A percentile compares a stretch with the other conserved stretches of the same genome.
Evolutionary conservation across 2,888 invertebrate genomes (phyloP).

Genomic region (Rhyacophila evoluta): DNA sequence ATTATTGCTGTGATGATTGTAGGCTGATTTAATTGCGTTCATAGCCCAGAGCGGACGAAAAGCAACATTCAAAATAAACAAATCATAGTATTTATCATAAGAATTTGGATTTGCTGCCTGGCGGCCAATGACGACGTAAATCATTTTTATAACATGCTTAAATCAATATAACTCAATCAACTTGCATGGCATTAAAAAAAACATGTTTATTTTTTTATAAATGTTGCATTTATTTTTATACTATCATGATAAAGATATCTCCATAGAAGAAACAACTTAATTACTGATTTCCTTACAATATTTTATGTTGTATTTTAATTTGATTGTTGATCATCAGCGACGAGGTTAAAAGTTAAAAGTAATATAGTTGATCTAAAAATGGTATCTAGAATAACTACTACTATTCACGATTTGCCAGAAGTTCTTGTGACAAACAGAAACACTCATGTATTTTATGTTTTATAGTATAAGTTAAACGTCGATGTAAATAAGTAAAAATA

Average conservation of each 20-base stretch:
- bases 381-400: no score
- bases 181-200: no score
- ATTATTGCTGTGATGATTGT: neutral
- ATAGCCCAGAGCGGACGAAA: neutral
- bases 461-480: no score
- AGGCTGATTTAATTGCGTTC: neutral
- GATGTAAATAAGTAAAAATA: no score
- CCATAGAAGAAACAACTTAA: neutral
- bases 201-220: no score
- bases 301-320: neutral
- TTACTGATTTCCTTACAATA: no score
- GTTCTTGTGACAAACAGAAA: no score
- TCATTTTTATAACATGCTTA: neutral
- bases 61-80: slow-evolving; percentile 4
- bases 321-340: no score
- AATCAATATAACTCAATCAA: neutral
- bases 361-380: no score
- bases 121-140: neutral
- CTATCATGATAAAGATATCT: neutral
- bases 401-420: no score
- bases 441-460: no score
- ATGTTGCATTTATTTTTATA: neutral
- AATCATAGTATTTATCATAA: neutral
- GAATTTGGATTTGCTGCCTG: neutral
- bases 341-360: no score